Evolutionary conservation across 2,113 vertebrate species (phyloP), one percentile per base, ranked within the genome.

Genomic region (Fulica atra): DNA sequence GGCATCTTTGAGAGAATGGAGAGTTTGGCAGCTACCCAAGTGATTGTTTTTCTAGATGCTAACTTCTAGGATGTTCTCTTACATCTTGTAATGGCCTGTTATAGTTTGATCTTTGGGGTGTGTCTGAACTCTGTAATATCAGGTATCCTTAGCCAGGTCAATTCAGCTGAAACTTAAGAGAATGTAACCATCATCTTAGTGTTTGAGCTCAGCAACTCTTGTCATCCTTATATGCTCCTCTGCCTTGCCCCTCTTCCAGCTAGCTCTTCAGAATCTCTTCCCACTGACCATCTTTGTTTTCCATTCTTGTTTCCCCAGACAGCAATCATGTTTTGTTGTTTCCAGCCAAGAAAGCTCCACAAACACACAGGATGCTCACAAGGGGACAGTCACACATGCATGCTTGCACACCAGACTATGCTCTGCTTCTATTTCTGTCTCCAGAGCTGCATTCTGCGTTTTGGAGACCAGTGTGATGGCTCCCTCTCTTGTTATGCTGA

Each of bases 401-500:
- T 46, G 14, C 54, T 40, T 88, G 79, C 44, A 29, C 56, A 36
- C 15, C 48, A 4, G 28, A 57, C 18, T 11, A 16, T n/a, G 54
- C 31, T 70, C 28, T 70, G 69, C 15, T 86, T 91, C 65, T 77
- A 13, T 16, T 48, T 57, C 40, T 40, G 33, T 35, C 71, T 77
- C 60, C 44, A 36, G 6, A 48, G 38, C 60, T 65, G 44, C 5
- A 1, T 61, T 61, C 51, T 78, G 82, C 59, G 16, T 93, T 29
- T 11, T 71, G 53, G 61, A 92, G 68, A n/a, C 65, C 78, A 42
- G 91, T 81, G 82, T 61, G 92, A 78, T 91, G 44, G 92, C 85
- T 96, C 96, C 96, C 93, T 89, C 97, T 97, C 60, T 91, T 89
- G 96, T 92, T 84, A 0, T 21, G 25, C 61, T 42, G 57, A 44